Conservation (phyloP, 1,140 invertebrate species). For the Neomicropteryx cornuta region DNA sequence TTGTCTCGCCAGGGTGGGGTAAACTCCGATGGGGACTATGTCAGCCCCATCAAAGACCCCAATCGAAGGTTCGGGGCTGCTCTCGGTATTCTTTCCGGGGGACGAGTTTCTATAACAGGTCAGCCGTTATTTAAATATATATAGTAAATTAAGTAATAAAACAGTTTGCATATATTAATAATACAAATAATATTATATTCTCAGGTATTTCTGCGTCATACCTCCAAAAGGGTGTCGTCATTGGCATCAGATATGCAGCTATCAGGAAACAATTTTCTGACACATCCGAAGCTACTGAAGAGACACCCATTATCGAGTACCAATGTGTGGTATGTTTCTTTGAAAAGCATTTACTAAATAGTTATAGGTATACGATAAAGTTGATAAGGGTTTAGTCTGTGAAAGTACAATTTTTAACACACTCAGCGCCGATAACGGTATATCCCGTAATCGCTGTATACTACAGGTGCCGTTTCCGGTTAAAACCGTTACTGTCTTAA, state of each 20-base stretch:
- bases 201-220: conserved; percentile 50
- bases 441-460: too few species aligned
- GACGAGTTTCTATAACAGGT: conserved; percentile 30
- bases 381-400: too few species aligned
- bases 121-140: conserved; percentile 8
- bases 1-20: conserved; percentile 83
- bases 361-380: too few species aligned
- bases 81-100: conserved; percentile 70
- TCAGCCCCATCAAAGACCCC: conserved; percentile 59
- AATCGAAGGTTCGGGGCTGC: conserved; percentile 70
- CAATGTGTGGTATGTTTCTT: conserved; percentile 56
- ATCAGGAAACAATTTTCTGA: conserved; percentile 75
- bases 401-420: too few species aligned
- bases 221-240: conserved; percentile 57
- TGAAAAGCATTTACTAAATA: too few species aligned
- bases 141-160: conserved; percentile 6
- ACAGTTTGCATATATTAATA: conserved; percentile 4
- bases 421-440: too few species aligned
- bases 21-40: conserved; percentile 69
- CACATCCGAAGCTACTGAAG: conserved; percentile 37
- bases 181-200: not conserved
- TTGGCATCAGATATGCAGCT: conserved; percentile 72
- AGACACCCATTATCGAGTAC: conserved; percentile 74
- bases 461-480: too few species aligned
- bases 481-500: too few species aligned